Base-by-base conservation (phyloP, 2,797 vertebrate species). In the Lycodopsis pacificus region DNA sequence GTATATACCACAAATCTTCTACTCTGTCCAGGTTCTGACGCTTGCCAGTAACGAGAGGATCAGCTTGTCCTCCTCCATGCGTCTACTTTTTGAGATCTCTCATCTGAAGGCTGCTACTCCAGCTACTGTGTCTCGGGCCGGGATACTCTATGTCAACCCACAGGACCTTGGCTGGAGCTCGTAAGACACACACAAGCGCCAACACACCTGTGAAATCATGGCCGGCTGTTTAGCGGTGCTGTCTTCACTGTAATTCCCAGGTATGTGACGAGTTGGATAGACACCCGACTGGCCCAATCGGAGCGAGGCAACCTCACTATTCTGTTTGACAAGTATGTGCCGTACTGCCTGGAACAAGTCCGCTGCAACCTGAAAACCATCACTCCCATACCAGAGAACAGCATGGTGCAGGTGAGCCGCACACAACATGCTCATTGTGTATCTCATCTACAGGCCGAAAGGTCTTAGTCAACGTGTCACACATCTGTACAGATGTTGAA, bases 321-420 rank as follows among this genome's bases (percentile, higher is more conserved):
- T 64, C 81, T 97, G 82, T 96, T 96, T 94, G 94, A 95, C 51
- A 93, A 92, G 42, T 95, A 95, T 27, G 92, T 96, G 54, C 94
- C 94, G 25, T 95, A 90, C 89, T 93, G 95, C 89, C 91, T 96
- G 91, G 96, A 96, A 78, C 96, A 97, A 91, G 95, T 95, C 65
- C 86, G 94, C 78, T 95, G 93, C 86, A 95, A 94, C 91, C 93
- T 96, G 68, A 96, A 96, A 94, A 96, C 93, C n/a, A 92, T 96
- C 91, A 93, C 92, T 49, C 88, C 93, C 17, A 83, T 96, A 83
- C 94, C 94, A 63, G 94, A 96, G 81, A 95, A 81, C 86, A 94
- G 91, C 90, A 95, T 94, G 93, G 92, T 95, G 46, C 89, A 94
- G 89, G 90, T 95, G 79, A 76, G 69, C 13, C 13, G 68, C 68